A percentile compares a stretch with the other conserved stretches of the same genome.
These are phyloP conservation scores for Percopsis omiscomaycus DNA, from an alignment of 2,797 vertebrate genomes.

Conservation along the genomic window DNA sequence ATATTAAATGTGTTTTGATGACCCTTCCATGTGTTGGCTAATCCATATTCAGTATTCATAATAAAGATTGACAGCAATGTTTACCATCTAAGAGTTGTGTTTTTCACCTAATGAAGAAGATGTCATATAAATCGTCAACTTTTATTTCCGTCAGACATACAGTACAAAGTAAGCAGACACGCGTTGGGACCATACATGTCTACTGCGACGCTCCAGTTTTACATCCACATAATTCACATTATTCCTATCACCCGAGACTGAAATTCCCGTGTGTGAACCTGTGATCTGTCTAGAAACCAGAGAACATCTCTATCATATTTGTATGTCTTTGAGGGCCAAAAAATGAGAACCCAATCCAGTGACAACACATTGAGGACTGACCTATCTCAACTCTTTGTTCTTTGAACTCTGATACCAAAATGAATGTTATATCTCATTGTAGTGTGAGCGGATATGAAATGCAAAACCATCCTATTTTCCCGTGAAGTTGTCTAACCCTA, in stretches of 20 bases:
- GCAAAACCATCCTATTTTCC: constrained; percentile 11
- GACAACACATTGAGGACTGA: neutral
- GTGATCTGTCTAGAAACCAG: constrained; percentile 27
- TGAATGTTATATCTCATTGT: constrained; percentile 3
- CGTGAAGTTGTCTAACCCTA: neutral
- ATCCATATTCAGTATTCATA: constrained; percentile 73
- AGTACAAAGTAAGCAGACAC: constrained; percentile 11
- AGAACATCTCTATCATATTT: neutral
- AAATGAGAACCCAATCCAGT: neutral
- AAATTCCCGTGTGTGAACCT: constrained; percentile 13
- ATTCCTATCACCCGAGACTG: constrained; percentile 4
- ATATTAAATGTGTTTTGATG: constrained; percentile 66
- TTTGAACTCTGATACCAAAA: constrained; percentile 8
- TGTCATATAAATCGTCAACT: constrained; percentile 12
- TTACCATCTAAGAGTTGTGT: constrained; percentile 39
- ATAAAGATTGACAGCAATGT: constrained; percentile 72
- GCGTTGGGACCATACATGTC: constrained; percentile 17
- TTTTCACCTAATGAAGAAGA: constrained; percentile 35
- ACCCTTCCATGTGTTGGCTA: constrained; percentile 64
- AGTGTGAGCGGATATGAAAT: constrained; percentile 12
- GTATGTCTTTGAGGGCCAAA: neutral
- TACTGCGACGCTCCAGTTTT: constrained; percentile 10
- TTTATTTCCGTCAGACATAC: neutral
- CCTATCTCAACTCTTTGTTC: constrained; percentile 14
- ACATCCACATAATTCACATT: constrained; percentile 23